Evolutionary conservation across 2,113 vertebrate genomes (phyloP), one percentile per base, ranked within the genome.

Genomic region (Lagenorhynchus albirostris): DNA sequence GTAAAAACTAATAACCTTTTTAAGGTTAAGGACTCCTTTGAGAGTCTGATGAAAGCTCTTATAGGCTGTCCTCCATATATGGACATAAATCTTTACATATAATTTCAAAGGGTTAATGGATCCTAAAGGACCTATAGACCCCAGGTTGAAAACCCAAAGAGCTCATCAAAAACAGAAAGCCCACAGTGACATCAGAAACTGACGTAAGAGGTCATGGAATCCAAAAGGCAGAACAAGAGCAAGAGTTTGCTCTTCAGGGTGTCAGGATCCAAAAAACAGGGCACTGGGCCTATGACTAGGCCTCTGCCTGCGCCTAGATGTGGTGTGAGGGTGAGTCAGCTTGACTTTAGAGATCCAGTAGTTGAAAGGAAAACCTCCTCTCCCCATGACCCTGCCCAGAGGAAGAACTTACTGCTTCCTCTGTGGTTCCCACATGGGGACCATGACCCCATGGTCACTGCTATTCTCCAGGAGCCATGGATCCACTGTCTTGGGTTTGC

Each of bases 161-260:
- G 79, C 53, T 89, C 65, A 36, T 85, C 47, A 89, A 65, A 97
- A 81, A 44, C 58, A 73, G 26, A 41, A 77, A 82, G 41, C 23
- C 47, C 38, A 44, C 9, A 58, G 18, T 84, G 63, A 84, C 26
- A 3, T 47, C 79, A 80, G 47, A 93, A 80, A 74, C 0, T 31
- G 14, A 53, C 53, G 1, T 17, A 53, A 53, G 53, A 18, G 53
- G 8, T 31, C 29, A 29, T n/a, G 36, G 12, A 76, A 47, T n/a
- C 41, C 7, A 58, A 76, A 96, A 77, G 38, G 38, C 29, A 71
- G 47, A 79, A 70, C 11, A 47, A 76, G 58, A 81, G 4, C 31
- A 86, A 90, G 53, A 20, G 2, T 15, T 55, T 44, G 4, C 31
- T 77, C 23, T 93, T 79, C 20, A 62, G 62, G 89, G 47, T 14